Percentiles rank a stretch among this genome's conserved stretches.
These are phyloP conservation scores for Lymantria monacha DNA, from an alignment of 2,888 invertebrate species.

Conservation along the genomic window DNA sequence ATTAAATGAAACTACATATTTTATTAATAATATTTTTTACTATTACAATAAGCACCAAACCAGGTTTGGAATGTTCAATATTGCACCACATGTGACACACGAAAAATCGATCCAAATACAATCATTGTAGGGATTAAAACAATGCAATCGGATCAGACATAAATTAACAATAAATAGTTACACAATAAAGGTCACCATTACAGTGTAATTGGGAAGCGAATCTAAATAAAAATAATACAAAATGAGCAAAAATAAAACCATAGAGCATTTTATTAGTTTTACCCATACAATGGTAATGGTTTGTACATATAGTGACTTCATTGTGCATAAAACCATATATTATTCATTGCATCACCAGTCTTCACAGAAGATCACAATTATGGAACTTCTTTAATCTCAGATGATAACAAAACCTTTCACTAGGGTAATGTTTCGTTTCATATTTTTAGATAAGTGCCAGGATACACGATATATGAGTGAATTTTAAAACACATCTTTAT, in stretches of 20 bases:
- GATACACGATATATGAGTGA: constrained; percentile 7
- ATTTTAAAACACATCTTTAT: background rate
- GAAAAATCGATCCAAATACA: constrained; percentile 60
- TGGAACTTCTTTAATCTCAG: constrained; percentile 64
- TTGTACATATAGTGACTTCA: constrained; percentile 79
- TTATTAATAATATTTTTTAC: constrained; percentile 70
- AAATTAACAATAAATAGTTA: constrained; percentile 53
- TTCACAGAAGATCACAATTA: constrained; percentile 68
- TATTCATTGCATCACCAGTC: constrained; percentile 55
- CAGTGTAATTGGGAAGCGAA: constrained; percentile 37
- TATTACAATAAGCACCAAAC: constrained; percentile 79
- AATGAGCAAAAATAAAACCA: constrained; percentile 42
- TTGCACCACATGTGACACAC: constrained; percentile 76
- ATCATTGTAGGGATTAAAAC: constrained; percentile 47
- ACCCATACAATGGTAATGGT: constrained; percentile 52
- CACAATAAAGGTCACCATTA: constrained; percentile 78
- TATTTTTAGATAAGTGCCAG: constrained; percentile 21
- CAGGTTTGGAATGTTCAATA: constrained; percentile 80
- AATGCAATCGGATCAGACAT: constrained; percentile 39
- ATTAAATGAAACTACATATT: constrained; percentile 66
- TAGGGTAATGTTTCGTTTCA: constrained; percentile 27
- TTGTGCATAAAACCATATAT: constrained; percentile 66
- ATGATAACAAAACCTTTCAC: constrained; percentile 33
- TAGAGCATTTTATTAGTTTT: constrained; percentile 32
- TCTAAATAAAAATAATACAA: constrained; percentile 23